These are phyloP conservation scores for Barnardius zonarius DNA, from an alignment of 2,113 vertebrate genomes.

Conservation along the genomic window DNA sequence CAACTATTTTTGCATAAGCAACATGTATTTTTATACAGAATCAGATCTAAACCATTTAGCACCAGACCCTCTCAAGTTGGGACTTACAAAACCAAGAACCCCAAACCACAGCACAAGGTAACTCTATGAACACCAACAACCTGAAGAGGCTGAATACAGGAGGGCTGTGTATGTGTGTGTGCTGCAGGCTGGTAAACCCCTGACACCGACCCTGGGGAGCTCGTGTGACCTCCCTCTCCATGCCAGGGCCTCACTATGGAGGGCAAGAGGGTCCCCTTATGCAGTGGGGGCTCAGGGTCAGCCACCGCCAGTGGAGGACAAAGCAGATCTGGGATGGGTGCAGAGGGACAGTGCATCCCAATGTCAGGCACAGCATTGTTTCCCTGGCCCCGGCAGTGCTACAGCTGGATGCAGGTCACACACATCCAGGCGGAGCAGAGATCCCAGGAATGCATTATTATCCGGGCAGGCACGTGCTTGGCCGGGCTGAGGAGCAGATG, in stretches of 20 bases:
- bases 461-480: slow-evolving; percentile 24
- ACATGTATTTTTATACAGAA: accelerated
- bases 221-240: background rate
- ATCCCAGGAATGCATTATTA: slow-evolving; percentile 42
- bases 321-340: background rate
- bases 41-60: background rate
- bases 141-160: background rate
- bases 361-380: background rate
- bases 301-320: background rate
- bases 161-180: background rate
- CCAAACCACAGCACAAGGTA: background rate
- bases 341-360: background rate
- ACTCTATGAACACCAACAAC: background rate
- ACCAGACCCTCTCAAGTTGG: background rate
- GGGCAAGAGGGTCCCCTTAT: background rate
- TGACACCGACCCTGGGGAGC: accelerated
- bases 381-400: background rate
- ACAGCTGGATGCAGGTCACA: slow-evolving; percentile 57
- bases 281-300: accelerated
- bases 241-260: accelerated
- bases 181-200: background rate
- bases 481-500: slow-evolving; percentile 72
- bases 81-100: background rate
- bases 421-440: background rate
- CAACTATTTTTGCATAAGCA: background rate